These are phyloP conservation scores for Haemorhous mexicanus DNA, from an alignment of 2,113 vertebrate genomes.

Conservation along the genomic window DNA sequence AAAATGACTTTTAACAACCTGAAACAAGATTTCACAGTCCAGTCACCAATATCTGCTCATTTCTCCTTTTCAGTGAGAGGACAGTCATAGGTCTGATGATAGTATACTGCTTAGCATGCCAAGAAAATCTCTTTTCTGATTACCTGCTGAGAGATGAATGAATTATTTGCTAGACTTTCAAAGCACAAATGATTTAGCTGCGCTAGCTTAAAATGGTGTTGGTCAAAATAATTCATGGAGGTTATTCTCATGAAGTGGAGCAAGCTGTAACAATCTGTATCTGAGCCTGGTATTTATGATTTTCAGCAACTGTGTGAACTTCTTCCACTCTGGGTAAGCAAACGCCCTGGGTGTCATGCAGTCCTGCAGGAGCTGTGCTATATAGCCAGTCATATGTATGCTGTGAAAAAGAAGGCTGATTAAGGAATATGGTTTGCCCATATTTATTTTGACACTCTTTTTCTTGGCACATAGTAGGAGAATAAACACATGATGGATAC, in stretches of 20 bases:
- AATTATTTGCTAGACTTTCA: background rate
- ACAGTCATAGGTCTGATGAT: background rate
- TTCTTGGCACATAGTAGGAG: background rate
- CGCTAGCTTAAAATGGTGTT: background rate
- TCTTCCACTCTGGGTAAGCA: background rate
- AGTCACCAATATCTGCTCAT: background rate
- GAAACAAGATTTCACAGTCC: background rate
- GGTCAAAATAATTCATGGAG: background rate
- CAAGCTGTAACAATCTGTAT: background rate
- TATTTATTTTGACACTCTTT: background rate
- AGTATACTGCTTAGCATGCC: background rate
- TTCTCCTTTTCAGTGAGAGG: background rate
- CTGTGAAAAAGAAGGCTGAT: background rate
- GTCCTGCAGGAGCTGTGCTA: background rate
- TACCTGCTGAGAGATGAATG: background rate
- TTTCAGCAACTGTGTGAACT: background rate
- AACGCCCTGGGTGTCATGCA: background rate
- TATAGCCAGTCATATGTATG: background rate
- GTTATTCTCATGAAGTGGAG: fast-evolving
- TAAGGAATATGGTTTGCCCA: background rate
- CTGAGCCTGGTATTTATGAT: background rate
- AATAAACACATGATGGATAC: background rate
- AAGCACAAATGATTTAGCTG: background rate
- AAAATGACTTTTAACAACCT: background rate
- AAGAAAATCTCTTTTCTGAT: background rate